phyloP scores from a whole-genome alignment of 2,888 invertebrate genomes.

The Prosopocoilus inquinatus region DNA sequence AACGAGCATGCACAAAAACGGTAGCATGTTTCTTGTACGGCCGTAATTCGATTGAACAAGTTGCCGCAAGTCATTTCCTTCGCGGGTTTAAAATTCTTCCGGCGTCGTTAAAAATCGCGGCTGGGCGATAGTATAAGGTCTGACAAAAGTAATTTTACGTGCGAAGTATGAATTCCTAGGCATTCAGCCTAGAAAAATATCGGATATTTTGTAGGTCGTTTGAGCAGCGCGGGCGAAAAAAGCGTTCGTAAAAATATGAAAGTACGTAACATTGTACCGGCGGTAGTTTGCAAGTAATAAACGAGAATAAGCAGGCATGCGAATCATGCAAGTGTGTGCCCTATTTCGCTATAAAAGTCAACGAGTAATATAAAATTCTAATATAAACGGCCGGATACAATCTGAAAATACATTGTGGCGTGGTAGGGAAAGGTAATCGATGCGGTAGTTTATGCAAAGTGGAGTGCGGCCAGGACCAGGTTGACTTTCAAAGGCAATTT shows the following conservation, averaged over 20 bases:
- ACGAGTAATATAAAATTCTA: constrained; percentile 50
- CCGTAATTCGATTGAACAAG: too few relatives aligned
- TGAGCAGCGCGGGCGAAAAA: not conserved
- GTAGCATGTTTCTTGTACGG: too few relatives aligned
- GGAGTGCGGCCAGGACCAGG: constrained; percentile 42
- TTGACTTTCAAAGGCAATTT: constrained; percentile 48
- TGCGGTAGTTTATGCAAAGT: constrained; percentile 48
- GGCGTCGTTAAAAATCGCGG: not conserved
- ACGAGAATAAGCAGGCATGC: constrained; percentile 37
- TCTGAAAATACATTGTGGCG: constrained; percentile 49
- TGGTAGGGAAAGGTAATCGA: constrained; percentile 44
- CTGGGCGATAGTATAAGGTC: too few relatives aligned
- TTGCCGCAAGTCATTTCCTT: too few relatives aligned
- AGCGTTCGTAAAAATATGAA: not conserved
- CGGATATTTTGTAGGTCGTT: not conserved
- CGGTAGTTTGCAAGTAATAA: constrained; percentile 32
- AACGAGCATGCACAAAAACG: too few relatives aligned
- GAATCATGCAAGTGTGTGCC: constrained; percentile 45
- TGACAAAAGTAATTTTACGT: too few relatives aligned
- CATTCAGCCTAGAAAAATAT: not conserved
- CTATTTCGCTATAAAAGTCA: constrained; percentile 48
- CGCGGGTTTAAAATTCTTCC: not conserved
- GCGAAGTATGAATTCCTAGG: too few relatives aligned
- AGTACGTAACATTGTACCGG: not conserved
- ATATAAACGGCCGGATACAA: constrained; percentile 50